phyloP scores from a whole-genome alignment of 2,888 invertebrate genomes.

The Eilema sororculum region DNA sequence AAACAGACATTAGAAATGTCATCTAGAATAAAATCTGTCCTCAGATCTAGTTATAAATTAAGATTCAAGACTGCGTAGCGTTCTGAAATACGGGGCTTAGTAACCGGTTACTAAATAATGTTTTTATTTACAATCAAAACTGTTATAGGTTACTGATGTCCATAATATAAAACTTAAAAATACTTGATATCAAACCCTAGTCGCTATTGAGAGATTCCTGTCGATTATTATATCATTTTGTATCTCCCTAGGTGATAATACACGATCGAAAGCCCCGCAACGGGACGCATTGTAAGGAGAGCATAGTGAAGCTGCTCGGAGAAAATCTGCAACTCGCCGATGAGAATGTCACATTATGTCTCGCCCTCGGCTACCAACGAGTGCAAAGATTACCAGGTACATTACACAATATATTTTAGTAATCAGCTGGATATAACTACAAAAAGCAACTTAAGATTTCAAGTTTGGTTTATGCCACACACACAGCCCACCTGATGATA shows the following conservation, averaged over 20 bases:
- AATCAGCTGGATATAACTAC: not conserved
- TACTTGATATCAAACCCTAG: not conserved
- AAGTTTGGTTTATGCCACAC: too few species aligned
- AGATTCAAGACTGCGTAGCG: too few species aligned
- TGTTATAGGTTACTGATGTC: not conserved
- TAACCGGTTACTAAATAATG: not conserved
- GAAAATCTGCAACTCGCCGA: constrained; percentile 82
- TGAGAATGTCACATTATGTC: constrained; percentile 82
- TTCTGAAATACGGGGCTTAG: too few species aligned
- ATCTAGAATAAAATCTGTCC: too few species aligned
- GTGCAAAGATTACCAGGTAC: constrained; percentile 82
- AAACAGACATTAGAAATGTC: too few species aligned
- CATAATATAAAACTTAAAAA: too few species aligned
- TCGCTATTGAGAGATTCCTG: constrained; percentile 22
- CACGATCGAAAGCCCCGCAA: constrained; percentile 83
- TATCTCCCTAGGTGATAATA: constrained; percentile 74
- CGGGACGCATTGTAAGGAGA: constrained; percentile 83
- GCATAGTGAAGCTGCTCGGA: constrained; percentile 80
- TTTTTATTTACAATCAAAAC: not conserved
- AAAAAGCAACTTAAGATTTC: too few species aligned
- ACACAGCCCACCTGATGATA: too few species aligned
- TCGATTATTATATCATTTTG: not conserved
- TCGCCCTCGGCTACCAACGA: constrained; percentile 82
- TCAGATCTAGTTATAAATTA: too few species aligned
- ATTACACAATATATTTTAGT: not conserved